Conservation (phyloP, 2,113 vertebrate genomes). For the Trochalopteron elliotii region DNA sequence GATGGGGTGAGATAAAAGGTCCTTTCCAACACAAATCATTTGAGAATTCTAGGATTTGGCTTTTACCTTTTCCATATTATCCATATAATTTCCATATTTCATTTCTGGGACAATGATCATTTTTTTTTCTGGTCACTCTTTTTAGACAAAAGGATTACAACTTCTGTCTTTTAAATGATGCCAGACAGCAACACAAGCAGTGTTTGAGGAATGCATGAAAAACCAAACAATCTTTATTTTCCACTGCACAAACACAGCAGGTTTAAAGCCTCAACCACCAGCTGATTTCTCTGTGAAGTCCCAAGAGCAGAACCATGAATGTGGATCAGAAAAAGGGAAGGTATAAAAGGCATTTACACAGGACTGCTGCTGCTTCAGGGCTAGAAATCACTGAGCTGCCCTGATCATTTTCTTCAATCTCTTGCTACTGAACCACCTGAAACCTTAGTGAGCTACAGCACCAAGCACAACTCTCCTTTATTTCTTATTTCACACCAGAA, state of each 20-base stretch:
- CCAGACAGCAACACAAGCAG: background rate
- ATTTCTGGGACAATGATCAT: background rate
- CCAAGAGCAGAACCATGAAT: accelerated
- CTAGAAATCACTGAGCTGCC: background rate
- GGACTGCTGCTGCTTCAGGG: accelerated
- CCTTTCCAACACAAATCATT: background rate
- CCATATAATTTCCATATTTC: too few relatives aligned
- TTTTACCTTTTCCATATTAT: background rate
- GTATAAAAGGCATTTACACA: background rate
- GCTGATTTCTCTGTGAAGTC: background rate
- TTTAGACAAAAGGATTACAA: background rate
- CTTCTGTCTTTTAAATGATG: background rate
- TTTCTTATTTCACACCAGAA: too few relatives aligned
- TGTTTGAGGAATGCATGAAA: background rate
- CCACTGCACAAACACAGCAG: background rate
- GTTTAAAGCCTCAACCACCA: background rate
- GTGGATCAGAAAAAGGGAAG: background rate
- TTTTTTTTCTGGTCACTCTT: too few relatives aligned
- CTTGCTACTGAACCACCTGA: background rate
- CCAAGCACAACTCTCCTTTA: background rate
- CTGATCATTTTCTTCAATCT: background rate
- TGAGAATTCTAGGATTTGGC: background rate
- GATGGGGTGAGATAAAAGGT: background rate
- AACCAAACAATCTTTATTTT: background rate
- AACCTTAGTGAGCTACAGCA: accelerated